Conservation (phyloP, 2,888 invertebrate genomes). For the Ashinkailepas kermadecensis region DNA sequence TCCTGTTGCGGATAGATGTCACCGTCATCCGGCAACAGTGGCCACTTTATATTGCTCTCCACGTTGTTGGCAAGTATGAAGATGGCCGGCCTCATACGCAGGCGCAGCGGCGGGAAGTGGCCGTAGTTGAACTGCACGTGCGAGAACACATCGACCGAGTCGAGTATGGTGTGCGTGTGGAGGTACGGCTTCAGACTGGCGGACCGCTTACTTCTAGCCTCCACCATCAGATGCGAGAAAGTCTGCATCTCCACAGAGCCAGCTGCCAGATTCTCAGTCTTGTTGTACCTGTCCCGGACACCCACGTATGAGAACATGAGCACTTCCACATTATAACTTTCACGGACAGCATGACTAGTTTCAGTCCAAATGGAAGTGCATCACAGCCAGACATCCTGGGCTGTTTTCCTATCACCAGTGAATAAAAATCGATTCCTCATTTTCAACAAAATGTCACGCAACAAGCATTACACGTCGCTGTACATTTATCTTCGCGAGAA, state of each 20-base stretch:
- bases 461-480: too few species aligned
- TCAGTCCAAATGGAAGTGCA: too few species aligned
- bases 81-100: constrained; percentile 63
- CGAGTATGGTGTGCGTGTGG: constrained; percentile 64
- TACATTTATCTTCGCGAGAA: too few species aligned
- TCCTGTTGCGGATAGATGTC: background rate
- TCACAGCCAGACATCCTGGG: too few species aligned
- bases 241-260: constrained; percentile 57
- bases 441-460: too few species aligned
- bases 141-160: constrained; percentile 72
- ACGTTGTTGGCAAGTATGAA: constrained; percentile 60
- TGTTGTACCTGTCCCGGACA: constrained; percentile 56
- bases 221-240: constrained; percentile 70
- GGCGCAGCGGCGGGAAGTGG: constrained; percentile 55
- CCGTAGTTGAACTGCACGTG: constrained; percentile 72
- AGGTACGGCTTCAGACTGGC: constrained; percentile 60
- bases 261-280: constrained; percentile 63
- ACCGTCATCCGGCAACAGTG: background rate
- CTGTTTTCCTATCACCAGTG: too few species aligned
- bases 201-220: constrained; percentile 74
- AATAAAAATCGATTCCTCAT: too few species aligned
- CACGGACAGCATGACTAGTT: background rate
- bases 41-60: constrained; percentile 43
- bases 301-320: constrained; percentile 32
- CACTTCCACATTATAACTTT: background rate